A percentile compares a stretch with the other conserved stretches of the same genome.
Evolutionary conservation across 2,888 invertebrate species (phyloP).

Genomic region (Erebia palarica): DNA sequence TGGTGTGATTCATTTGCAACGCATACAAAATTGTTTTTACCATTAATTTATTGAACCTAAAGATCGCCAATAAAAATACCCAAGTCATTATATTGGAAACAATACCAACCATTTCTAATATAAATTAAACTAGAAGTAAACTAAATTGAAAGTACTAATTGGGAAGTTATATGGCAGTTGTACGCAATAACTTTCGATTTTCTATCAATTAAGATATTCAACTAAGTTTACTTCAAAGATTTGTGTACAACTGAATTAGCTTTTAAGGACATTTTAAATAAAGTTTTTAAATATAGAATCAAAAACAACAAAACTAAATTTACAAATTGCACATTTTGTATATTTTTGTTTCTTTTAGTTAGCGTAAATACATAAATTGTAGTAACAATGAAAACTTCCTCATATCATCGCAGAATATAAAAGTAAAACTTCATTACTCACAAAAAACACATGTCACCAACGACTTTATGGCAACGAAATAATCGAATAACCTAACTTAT

Average conservation of each 20-base stretch:
- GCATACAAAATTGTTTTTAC: slow-evolving; percentile 26
- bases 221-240: background rate
- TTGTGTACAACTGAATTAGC: background rate
- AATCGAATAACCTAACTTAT: background rate
- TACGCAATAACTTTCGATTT: background rate
- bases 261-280: too few relatives aligned
- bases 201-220: background rate
- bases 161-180: background rate
- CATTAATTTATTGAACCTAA: background rate
- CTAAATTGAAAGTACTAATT: background rate
- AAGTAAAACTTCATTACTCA: background rate
- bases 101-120: background rate
- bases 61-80: background rate
- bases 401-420: background rate
- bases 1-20: slow-evolving; percentile 63
- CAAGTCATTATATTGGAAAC: background rate
- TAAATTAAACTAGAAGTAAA: background rate
- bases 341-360: background rate
- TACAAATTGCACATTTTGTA: background rate
- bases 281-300: background rate
- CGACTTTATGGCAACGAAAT: slow-evolving; percentile 14
- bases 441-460: background rate
- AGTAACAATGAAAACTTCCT: background rate
- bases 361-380: background rate
- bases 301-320: background rate